Evolutionary conservation across 2,888 invertebrate genomes (phyloP).

Genomic region (Agrochola circellaris): DNA sequence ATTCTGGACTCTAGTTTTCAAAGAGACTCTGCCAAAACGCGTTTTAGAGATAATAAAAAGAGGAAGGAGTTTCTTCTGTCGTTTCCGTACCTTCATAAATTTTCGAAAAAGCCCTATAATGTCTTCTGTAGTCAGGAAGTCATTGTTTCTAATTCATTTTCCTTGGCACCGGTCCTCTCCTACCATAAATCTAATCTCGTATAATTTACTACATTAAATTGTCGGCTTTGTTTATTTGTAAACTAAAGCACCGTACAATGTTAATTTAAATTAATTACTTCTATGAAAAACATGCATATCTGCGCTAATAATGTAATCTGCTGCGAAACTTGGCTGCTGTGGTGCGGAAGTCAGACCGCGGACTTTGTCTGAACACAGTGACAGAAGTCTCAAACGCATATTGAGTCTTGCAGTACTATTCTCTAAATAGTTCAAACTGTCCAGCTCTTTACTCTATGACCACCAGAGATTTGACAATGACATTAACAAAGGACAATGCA

Average conservation of each 20-base stretch:
- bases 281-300: slow-evolving; percentile 37
- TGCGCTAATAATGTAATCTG: slow-evolving; percentile 17
- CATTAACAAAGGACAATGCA: background rate
- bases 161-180: slow-evolving; percentile 66
- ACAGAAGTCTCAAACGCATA: background rate
- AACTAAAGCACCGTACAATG: slow-evolving; percentile 28
- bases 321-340: slow-evolving; percentile 25
- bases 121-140: slow-evolving; percentile 49
- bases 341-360: background rate
- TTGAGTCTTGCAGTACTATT: background rate
- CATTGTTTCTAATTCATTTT: slow-evolving; percentile 63
- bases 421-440: background rate
- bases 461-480: background rate
- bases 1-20: background rate
- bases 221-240: slow-evolving; percentile 59
- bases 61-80: background rate
- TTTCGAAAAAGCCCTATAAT: slow-evolving; percentile 11
- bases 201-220: slow-evolving; percentile 64
- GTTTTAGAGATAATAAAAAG: background rate
- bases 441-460: slow-evolving; percentile 7
- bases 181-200: slow-evolving; percentile 61
- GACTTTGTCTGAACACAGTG: slow-evolving; percentile 8
- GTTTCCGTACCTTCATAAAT: background rate
- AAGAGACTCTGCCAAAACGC: background rate
- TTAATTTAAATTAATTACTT: slow-evolving; percentile 50